phyloP scores from a whole-genome alignment of 1,140 invertebrate species.

The Drosophila ambigua region DNA sequence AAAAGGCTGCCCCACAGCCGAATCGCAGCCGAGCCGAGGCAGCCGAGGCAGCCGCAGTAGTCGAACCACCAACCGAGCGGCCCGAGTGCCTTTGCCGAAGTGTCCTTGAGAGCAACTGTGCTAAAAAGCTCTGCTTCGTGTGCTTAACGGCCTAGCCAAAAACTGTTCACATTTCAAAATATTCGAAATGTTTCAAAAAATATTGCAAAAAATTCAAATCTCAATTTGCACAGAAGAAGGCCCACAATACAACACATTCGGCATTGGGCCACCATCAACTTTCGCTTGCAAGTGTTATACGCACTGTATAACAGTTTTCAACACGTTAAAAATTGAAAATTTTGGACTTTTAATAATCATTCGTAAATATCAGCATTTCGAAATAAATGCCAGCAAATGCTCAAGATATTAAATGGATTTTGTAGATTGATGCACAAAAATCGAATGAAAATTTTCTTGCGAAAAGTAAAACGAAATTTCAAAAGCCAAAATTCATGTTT shows the following conservation, averaged over 20 bases:
- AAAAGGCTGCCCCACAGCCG: slow-evolving; percentile 39
- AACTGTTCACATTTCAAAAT: background rate
- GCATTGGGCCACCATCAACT: too few relatives aligned
- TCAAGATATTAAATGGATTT: background rate
- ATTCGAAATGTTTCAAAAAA: background rate
- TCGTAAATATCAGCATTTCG: background rate
- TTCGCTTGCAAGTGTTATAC: slow-evolving; percentile 2
- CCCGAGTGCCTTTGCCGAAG: slow-evolving; percentile 35
- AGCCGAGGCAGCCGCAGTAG: slow-evolving; percentile 13
- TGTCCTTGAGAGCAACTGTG: slow-evolving; percentile 27
- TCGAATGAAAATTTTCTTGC: background rate
- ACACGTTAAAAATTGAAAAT: slow-evolving; percentile 2
- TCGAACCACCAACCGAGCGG: slow-evolving; percentile 13
- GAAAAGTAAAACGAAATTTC: background rate
- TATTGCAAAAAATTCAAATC: too few relatives aligned
- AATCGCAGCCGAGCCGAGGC: slow-evolving; percentile 6
- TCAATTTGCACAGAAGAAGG: too few relatives aligned
- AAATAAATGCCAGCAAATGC: too few relatives aligned
- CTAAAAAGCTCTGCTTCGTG: slow-evolving; percentile 18
- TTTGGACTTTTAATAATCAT: too few relatives aligned
- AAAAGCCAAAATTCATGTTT: background rate
- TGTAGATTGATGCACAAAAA: background rate
- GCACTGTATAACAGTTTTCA: slow-evolving; percentile 46
- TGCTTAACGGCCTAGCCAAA: background rate
- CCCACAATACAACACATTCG: too few relatives aligned